Conservation (phyloP, 2,888 invertebrate genomes). For the Oxytorus armatus region DNA sequence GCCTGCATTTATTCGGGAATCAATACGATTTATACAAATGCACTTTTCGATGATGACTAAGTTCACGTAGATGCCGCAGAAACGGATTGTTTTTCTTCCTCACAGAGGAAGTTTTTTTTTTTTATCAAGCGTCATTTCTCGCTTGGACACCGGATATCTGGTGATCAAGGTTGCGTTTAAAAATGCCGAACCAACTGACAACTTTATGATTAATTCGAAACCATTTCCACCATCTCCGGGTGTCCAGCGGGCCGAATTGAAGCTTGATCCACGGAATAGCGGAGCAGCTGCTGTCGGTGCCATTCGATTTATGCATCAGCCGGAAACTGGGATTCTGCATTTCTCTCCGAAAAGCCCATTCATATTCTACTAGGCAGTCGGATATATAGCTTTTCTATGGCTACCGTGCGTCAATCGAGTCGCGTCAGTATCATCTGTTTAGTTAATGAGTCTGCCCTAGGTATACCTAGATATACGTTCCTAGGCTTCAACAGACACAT, state of each 20-base stretch:
- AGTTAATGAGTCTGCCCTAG: slow-evolving; percentile 75
- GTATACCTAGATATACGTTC: too few species aligned
- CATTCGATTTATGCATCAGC: slow-evolving; percentile 62
- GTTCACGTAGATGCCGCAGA: too few species aligned
- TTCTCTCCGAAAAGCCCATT: slow-evolving; percentile 70
- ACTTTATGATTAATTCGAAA: slow-evolving; percentile 72
- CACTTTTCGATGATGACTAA: too few species aligned
- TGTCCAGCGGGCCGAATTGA: slow-evolving; percentile 37
- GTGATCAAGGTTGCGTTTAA: slow-evolving; percentile 14
- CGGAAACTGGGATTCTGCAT: slow-evolving; percentile 48
- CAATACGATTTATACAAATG: not conserved
- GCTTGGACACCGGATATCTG: not conserved
- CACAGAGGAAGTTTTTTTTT: not conserved
- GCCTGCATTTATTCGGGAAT: not conserved
- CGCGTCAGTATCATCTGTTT: slow-evolving; percentile 75
- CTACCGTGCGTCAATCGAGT: slow-evolving; percentile 72
- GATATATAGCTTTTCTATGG: slow-evolving; percentile 21
- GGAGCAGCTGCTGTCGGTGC: slow-evolving; percentile 48
- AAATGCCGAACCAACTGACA: slow-evolving; percentile 52
- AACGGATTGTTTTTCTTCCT: not conserved
- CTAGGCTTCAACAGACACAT: not conserved
- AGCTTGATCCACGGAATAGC: slow-evolving; percentile 11
- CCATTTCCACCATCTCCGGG: slow-evolving; percentile 59
- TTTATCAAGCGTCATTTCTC: slow-evolving; percentile 16
- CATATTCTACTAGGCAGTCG: slow-evolving; percentile 73